Conservation (phyloP, 2,888 invertebrate species). For the Volucella inanis region DNA sequence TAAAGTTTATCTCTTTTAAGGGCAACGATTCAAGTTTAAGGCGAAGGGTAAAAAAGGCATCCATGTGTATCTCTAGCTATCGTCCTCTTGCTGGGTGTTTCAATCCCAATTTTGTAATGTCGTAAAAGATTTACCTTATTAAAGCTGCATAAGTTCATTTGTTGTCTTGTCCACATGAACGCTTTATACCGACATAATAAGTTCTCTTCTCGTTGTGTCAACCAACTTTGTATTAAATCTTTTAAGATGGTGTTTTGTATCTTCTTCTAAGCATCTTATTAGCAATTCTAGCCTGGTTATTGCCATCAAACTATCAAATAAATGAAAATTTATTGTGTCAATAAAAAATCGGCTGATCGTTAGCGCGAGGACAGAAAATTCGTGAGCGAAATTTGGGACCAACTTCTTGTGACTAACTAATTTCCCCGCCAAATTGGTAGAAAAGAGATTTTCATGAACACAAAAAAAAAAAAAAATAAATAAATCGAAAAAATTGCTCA, state of each 20-base stretch:
- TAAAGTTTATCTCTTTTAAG: too few relatives aligned
- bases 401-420: conserved; percentile 20
- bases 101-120: too few relatives aligned
- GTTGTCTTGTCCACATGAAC: not conserved
- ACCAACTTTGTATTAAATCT: conserved; percentile 14
- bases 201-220: not conserved
- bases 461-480: conserved; percentile 13
- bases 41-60: too few relatives aligned
- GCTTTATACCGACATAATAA: not conserved
- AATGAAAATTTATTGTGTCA: conserved; percentile 50
- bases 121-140: not conserved
- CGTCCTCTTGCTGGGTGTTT: too few relatives aligned
- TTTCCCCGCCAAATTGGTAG: conserved; percentile 17
- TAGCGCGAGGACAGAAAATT: conserved; percentile 27
- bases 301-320: conserved; percentile 36
- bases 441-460: conserved; percentile 15
- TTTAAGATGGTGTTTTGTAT: not conserved
- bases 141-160: conserved; percentile 5
- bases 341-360: conserved; percentile 45
- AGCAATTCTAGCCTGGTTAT: not conserved
- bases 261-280: conserved; percentile 17
- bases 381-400: conserved; percentile 31
- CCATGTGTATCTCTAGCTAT: too few relatives aligned
- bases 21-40: too few relatives aligned
- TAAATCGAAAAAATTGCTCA: conserved; percentile 1